Evolutionary conservation across 2,888 invertebrate species (phyloP).

Genomic region (Drosophila suboccidentalis): DNA sequence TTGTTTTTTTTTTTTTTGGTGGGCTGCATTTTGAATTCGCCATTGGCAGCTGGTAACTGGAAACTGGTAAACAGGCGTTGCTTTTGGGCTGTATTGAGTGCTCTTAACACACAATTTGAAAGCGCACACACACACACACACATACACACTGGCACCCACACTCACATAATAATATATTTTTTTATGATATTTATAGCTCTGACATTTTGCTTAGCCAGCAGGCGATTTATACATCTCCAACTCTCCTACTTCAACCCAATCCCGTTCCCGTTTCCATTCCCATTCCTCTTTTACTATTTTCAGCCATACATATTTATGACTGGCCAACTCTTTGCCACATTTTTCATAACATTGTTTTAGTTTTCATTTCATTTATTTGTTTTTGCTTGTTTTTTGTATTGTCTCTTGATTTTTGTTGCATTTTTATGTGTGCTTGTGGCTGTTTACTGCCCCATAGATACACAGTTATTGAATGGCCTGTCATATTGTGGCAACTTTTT

Average conservation of each 20-base stretch:
- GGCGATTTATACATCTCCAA: slow-evolving; percentile 65
- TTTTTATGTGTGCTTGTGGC: slow-evolving; percentile 66
- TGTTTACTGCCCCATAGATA: slow-evolving; percentile 60
- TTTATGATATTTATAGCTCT: slow-evolving; percentile 79
- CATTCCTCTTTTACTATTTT: slow-evolving; percentile 26
- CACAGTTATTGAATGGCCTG: slow-evolving; percentile 74
- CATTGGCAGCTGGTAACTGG: slow-evolving; percentile 9
- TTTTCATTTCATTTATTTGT: slow-evolving; percentile 53
- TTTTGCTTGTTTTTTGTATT: slow-evolving; percentile 14
- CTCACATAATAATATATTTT: slow-evolving; percentile 74
- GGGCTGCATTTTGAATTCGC: slow-evolving; percentile 36
- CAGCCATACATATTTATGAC: slow-evolving; percentile 63
- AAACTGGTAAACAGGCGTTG: slow-evolving; percentile 18
- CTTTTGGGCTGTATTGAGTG: slow-evolving; percentile 34
- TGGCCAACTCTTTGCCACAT: slow-evolving; percentile 62
- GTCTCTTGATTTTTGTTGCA: slow-evolving; percentile 55
- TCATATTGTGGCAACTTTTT: slow-evolving; percentile 75
- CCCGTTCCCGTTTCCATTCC: not conserved
- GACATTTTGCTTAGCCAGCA: slow-evolving; percentile 78
- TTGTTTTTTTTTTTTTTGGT: slow-evolving; percentile 8
- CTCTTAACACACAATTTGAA: slow-evolving; percentile 75
- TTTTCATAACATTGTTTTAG: slow-evolving; percentile 65
- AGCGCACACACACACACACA: slow-evolving; percentile 29
- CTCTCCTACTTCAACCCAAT: slow-evolving; percentile 8
- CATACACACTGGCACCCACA: slow-evolving; percentile 5